Base-by-base conservation (phyloP, 1,140 invertebrate genomes). In the Mycetomoellerius zeteki region DNA sequence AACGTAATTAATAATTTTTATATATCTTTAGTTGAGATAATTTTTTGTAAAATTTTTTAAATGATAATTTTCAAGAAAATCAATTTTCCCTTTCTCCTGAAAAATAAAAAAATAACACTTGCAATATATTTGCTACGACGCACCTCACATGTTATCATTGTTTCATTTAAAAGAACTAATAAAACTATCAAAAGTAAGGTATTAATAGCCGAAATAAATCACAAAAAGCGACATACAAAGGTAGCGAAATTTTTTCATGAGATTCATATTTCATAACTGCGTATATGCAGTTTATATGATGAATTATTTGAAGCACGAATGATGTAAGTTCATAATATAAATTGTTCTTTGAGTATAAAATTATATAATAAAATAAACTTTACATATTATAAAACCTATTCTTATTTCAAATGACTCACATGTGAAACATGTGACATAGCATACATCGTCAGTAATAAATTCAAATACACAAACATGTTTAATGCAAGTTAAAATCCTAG, bases 311-410 rank as follows among this genome's bases (percentile, higher is more conserved):
- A 24, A 75, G 14, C 14, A 24, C 21, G 37, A 78, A 14, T 37
- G 33, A 7, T 37, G 6, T n/a, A 43, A 78, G 43, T 33, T 43
- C 8, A 16, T 67, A 33, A n/a, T n/a, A n/a, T n/a, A n/a, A 30
- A 16, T 6, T 4, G 6, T 33, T 67, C n/a, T 60, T 80, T 65
- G 16, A 30, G 65, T 33, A 65, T 8, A 47, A 47, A 65, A 30
- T 64, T 47, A 16, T n/a, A 43, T 7, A 56, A 60, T 43, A 65
- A 80, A 50, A 62, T 21, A 2, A 33, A 78, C 27, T 80, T 67
- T 80, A 50, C 27, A 33, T 16, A 76, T 43, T 76, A 16, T 78
- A 19, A 64, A 76, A 21, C 19, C 54, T 10, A 6, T 30, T 47
- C n/a, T 77, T 77, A 4, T 58, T 37, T 30, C 2, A 8, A 7